Percentiles rank a stretch among this genome's conserved stretches.
These are phyloP conservation scores for Chrysocyon brachyurus DNA, from an alignment of 2,797 vertebrate species.

Conservation along the genomic window DNA sequence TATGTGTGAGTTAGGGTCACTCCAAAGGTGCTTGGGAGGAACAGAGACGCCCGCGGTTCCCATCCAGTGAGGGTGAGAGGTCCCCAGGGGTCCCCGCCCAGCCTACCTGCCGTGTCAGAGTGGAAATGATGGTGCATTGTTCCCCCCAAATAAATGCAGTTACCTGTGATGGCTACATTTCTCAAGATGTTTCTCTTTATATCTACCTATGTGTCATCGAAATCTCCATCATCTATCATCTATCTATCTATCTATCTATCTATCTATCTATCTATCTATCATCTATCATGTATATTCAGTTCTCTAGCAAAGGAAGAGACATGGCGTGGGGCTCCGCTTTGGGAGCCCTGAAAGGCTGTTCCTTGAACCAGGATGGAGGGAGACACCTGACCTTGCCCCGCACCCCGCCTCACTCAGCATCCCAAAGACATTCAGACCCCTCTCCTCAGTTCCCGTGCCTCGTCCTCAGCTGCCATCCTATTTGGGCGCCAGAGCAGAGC, in stretches of 20 bases:
- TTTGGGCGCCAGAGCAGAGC: background rate
- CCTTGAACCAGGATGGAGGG: background rate
- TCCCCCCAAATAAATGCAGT: background rate
- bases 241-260: background rate
- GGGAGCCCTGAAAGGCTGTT: background rate
- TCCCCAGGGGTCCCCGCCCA: background rate
- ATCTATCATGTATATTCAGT: background rate
- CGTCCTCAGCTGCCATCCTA: rapidly evolving
- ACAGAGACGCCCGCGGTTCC: background rate
- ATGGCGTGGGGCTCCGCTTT: background rate
- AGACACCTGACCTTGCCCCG: background rate
- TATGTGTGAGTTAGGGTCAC: background rate
- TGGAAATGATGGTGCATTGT: background rate
- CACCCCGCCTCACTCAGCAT: background rate
- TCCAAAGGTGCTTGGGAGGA: background rate
- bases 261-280: background rate
- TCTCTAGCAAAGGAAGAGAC: background rate
- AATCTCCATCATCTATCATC: background rate
- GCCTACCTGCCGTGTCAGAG: background rate
- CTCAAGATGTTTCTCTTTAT: background rate
- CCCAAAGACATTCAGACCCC: background rate
- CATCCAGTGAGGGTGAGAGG: background rate
- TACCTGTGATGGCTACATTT: background rate
- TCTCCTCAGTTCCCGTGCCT: background rate
- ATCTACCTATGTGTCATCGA: background rate